Conservation (phyloP, 2,888 invertebrate species). For the Dasypolia templi region DNA sequence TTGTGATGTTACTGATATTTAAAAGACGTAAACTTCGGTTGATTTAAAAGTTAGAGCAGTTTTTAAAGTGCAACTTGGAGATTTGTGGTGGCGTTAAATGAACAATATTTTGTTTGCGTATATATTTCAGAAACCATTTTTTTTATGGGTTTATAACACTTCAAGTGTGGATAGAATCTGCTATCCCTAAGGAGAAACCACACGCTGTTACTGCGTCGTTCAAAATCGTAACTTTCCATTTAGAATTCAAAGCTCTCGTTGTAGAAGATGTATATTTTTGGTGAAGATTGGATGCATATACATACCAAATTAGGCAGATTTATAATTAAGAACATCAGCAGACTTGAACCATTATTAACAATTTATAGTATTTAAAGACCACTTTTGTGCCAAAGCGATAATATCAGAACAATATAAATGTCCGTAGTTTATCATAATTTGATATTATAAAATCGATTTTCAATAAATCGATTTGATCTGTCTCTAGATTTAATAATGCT, state of each 20-base stretch:
- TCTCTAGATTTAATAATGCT: neutral
- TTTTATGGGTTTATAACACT: too few relatives aligned
- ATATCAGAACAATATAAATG: neutral
- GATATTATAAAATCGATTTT: conserved; percentile 12
- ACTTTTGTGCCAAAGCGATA: conserved; percentile 17
- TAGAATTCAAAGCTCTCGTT: neutral
- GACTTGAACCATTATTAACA: neutral
- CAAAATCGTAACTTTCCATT: conserved; percentile 11
- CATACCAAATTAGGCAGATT: neutral
- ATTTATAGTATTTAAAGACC: conserved; percentile 12
- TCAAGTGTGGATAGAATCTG: neutral
- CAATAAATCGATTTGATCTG: conserved; percentile 10
- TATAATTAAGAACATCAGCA: neutral
- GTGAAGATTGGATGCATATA: neutral
- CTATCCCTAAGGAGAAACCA: too few relatives aligned
- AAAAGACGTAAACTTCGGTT: conserved; percentile 14
- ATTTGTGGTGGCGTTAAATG: neutral
- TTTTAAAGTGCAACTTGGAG: neutral
- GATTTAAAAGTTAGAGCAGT: neutral
- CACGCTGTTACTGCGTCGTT: neutral
- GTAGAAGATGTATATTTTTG: too few relatives aligned
- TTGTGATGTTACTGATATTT: conserved; percentile 44
- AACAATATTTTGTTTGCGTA: neutral
- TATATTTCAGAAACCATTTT: neutral
- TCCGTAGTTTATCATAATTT: neutral